A percentile compares a stretch with the other conserved stretches of the same genome.
Conservation (phyloP, 2,888 invertebrate species). For the Acleris holmiana region DNA sequence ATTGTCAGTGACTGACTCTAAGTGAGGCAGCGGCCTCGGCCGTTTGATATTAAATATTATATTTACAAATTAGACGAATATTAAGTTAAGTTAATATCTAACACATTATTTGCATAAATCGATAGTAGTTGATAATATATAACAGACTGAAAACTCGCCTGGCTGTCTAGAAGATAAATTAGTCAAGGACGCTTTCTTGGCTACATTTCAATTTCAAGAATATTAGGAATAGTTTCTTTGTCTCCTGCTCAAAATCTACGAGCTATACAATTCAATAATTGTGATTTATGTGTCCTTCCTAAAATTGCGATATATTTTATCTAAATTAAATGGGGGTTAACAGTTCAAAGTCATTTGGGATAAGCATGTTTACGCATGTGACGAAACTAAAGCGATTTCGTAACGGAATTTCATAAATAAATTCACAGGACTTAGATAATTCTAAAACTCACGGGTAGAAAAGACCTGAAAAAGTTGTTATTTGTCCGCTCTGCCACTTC, state of each 20-base stretch:
- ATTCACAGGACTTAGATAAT: too few relatives aligned
- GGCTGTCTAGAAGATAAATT: constrained; percentile 61
- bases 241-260: constrained; percentile 25
- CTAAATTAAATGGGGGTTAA: constrained; percentile 39
- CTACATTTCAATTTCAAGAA: constrained; percentile 63
- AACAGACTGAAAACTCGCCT: constrained; percentile 53
- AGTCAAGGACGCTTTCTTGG: constrained; percentile 67
- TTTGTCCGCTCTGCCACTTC: constrained; percentile 64
- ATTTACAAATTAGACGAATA: too few relatives aligned
- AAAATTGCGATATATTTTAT: constrained; percentile 29
- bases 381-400: too few relatives aligned
- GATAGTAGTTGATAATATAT: constrained; percentile 37
- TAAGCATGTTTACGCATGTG: constrained; percentile 5
- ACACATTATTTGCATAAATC: constrained; percentile 31
- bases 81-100: constrained; percentile 11
- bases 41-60: constrained; percentile 2
- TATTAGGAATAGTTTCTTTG: constrained; percentile 49
- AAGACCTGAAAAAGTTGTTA: constrained; percentile 73
- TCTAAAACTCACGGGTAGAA: constrained; percentile 72
- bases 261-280: constrained; percentile 20
- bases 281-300: constrained; percentile 23
- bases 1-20: too few relatives aligned
- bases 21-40: too few relatives aligned
- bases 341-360: constrained; percentile 41
- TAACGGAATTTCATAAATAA: too few relatives aligned